These are phyloP conservation scores for Atethmia centrago DNA, from an alignment of 2,888 invertebrate genomes.

Conservation along the genomic window DNA sequence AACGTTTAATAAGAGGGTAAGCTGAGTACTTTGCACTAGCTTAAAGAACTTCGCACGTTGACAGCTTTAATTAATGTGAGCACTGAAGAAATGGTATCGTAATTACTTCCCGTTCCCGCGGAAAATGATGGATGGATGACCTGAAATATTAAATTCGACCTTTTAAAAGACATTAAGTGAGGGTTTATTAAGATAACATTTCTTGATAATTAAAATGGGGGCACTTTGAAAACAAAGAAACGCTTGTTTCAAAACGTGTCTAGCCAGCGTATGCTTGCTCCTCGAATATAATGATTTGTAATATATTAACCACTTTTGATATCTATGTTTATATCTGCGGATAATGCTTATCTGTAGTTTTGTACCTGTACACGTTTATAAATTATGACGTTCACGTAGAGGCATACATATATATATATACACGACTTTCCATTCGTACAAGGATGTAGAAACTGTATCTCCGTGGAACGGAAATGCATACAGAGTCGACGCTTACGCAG, in stretches of 20 bases:
- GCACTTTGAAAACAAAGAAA: conserved; percentile 1
- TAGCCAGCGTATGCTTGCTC: too few species aligned
- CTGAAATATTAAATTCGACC: conserved; percentile 31
- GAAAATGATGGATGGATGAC: conserved; percentile 43
- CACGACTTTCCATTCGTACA: conserved; percentile 26
- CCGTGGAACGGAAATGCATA: conserved; percentile 32
- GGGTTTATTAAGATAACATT: conserved; percentile 14
- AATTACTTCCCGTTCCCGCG: conserved; percentile 41
- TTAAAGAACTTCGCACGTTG: conserved; percentile 37
- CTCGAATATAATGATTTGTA: neutral
- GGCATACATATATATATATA: conserved; percentile 10
- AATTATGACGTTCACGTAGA: neutral
- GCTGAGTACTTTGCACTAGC: conserved; percentile 20
- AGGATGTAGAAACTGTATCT: conserved; percentile 44
- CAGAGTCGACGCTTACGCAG: conserved; percentile 1
- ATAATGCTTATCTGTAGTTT: neutral
- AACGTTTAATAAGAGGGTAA: conserved; percentile 30
- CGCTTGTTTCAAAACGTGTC: neutral
- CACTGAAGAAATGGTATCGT: conserved; percentile 29
- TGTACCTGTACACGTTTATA: neutral
- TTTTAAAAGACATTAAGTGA: conserved; percentile 43
- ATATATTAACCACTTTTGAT: neutral
- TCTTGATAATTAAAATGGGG: neutral
- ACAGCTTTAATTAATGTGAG: conserved; percentile 40
- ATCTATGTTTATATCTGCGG: neutral